Evolutionary conservation across 2,888 invertebrate genomes (phyloP), one percentile per base, ranked within the genome.

Genomic region (Scrobipalpa costella): DNA sequence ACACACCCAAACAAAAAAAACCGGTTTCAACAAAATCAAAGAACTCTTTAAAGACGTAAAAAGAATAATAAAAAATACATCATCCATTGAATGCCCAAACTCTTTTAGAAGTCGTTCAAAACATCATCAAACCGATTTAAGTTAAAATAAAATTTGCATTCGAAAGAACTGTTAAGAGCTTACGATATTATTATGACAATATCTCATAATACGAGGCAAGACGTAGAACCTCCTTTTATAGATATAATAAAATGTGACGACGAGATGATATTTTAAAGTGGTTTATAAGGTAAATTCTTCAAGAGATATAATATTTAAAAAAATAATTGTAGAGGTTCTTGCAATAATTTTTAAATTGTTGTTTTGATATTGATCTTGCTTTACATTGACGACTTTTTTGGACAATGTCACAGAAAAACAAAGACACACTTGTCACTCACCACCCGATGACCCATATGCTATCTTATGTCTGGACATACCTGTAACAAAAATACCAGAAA

Each of bases 151-250:
- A 55, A 55, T 55, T 55, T 8, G 55, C 55, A 55, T 55, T 55
- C 34, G 55, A 55, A 55, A 55, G 55, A 55, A 55, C 55, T 55
- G 55, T 55, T 55, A 55, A 55, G 34, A 55, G 55, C 55, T 55
- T 55, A 34, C 34, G 34, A 34, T 55, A 55, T 55, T 55, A 55
- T 55, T 34, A 34, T 55, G 55, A 34, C 55, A 34, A 27, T 21
- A 6, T 19, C 17, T 44, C 15, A 40, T 44, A 44, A 44, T 15
- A 44, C 44, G 44, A 44, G 44, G 1, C 44, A 44, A 44, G 44
- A 44, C n/a, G 15, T 15, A 9, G 44, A 27, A 27, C 27, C 27
- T 27, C 27, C 27, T 5, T 27, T 27, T 27, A 27, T 3, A 27
- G n/a, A n/a, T n/a, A n/a, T n/a, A 27, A 5, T 27, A 27, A 27